Evolutionary conservation across 2,888 invertebrate species (phyloP), one percentile per base, ranked within the genome.

Genomic region (Megastigmus dorsalis): DNA sequence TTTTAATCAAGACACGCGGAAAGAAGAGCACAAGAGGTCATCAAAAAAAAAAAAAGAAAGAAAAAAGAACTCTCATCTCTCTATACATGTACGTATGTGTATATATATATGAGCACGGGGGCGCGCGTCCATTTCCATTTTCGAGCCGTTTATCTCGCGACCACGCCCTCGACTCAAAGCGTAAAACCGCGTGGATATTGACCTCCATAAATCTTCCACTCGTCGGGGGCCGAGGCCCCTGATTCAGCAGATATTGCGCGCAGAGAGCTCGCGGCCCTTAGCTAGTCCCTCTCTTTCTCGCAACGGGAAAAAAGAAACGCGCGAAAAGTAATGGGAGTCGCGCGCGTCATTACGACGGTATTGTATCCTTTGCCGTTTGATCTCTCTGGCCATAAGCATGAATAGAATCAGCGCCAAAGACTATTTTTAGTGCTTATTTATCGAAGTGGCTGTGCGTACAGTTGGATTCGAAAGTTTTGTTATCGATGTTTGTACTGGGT

Each of bases 171-270:
- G 55, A 28, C 60, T 52, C 62, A 54, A 50, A 60, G 62, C 70
- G 48, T 48, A 71, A 67, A 74, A 66, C 50, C 75, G 60, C 43
- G 15, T 71, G 75, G 62, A 60, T 71, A 71, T 75, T 75, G 67
- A 75, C 71, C 67, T 71, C 71, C 67, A 75, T 71, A 75, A 75
- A 75, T 71, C 75, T 67, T 41, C 4, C 2, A 23, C 54, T 57
- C n/a, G 15, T 57, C n/a, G 15, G 26, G 28, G 45, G 36, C 23
- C 36, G 26, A 9, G 26, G n/a, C n/a, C n/a, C n/a, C 74, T 70
- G 74, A 69, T 74, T 59, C 69, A 70, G 74, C 74, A 60, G 52
- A 74, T 70, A 63, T 68, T 66, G 55, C 43, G 10, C 23, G 20
- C 52, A 20, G 18, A 9, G 52, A 9, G 50, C n/a, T n/a, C 18